These are phyloP conservation scores for Odontomachus brunneus DNA, from an alignment of 1,140 invertebrate genomes.

Conservation along the genomic window DNA sequence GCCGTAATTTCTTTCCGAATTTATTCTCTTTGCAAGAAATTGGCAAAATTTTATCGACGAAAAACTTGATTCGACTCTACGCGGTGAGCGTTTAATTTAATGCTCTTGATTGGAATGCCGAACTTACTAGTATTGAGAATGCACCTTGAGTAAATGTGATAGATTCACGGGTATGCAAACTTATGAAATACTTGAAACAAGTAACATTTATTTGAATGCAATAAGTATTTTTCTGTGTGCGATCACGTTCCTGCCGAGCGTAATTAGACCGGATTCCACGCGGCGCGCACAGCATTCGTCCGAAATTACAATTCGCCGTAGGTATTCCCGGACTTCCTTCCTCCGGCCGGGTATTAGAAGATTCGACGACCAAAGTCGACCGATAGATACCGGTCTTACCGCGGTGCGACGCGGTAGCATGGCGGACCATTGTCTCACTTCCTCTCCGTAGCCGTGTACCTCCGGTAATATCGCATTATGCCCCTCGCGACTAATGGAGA, in stretches of 20 bases:
- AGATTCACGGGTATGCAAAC: no score
- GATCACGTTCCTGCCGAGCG: not conserved
- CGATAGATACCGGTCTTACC: constrained; percentile 57
- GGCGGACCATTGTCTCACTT: constrained; percentile 75
- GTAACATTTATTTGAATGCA: no score
- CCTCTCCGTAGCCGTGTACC: constrained; percentile 69
- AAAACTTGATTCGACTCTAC: no score
- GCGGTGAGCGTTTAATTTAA: no score
- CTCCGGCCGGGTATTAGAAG: constrained; percentile 16
- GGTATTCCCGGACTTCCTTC: constrained; percentile 28
- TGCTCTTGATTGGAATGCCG: no score
- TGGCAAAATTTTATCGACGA: no score
- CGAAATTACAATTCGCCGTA: constrained; percentile 44
- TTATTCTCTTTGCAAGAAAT: no score
- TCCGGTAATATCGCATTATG: constrained; percentile 80
- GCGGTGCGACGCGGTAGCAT: constrained; percentile 40
- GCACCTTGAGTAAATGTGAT: no score
- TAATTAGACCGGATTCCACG: constrained; percentile 44
- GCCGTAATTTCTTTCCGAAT: no score
- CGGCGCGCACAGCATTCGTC: not conserved
- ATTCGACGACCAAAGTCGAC: constrained; percentile 58
- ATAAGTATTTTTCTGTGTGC: no score
- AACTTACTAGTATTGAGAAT: no score
- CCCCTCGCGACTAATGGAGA: constrained; percentile 80
- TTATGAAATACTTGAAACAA: no score